Conservation (phyloP, 64 coral and sea anemone genomes). For the Montipora cactus region DNA sequence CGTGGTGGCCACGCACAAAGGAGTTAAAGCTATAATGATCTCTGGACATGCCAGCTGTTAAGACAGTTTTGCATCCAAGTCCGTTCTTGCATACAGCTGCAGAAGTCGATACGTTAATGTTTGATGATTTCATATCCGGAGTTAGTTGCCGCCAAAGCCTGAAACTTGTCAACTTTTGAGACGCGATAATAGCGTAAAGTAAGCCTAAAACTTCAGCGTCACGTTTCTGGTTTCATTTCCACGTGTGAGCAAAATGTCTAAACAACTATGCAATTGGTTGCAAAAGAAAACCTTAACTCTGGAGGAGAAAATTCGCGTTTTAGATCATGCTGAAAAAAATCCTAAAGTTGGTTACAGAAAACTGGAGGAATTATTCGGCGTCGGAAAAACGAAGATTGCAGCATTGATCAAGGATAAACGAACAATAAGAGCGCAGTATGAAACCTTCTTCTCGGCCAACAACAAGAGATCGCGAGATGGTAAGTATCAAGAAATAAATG, state of each 20-base stretch:
- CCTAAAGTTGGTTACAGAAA: conserved; percentile 52
- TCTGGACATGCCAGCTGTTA: background rate
- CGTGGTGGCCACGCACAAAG: background rate
- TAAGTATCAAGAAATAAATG: conserved; percentile 71
- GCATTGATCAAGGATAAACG: conserved; percentile 57
- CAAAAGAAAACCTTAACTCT: conserved; percentile 57
- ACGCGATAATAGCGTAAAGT: background rate
- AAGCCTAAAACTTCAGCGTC: conserved; percentile 30
- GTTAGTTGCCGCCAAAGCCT: background rate
- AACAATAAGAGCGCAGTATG: conserved; percentile 54
- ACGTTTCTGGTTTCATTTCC: conserved; percentile 30
- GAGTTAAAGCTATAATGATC: background rate
- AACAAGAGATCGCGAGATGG: conserved; percentile 54
- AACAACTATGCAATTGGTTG: conserved; percentile 28
- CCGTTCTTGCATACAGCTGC: conserved; percentile 12
- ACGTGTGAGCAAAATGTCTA: conserved; percentile 33
- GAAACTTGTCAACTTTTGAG: conserved; percentile 23
- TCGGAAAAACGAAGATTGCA: conserved; percentile 41
- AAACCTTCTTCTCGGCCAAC: conserved; percentile 39
- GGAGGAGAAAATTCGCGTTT: conserved; percentile 59
- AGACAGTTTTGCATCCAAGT: conserved; percentile 40
- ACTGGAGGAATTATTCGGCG: conserved; percentile 27
- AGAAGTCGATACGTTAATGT: conserved; percentile 20
- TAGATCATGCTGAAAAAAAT: conserved; percentile 62
- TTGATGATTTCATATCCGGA: conserved; percentile 27